These are phyloP conservation scores for Aradus depressus DNA, from an alignment of 2,888 invertebrate genomes.

Conservation along the genomic window DNA sequence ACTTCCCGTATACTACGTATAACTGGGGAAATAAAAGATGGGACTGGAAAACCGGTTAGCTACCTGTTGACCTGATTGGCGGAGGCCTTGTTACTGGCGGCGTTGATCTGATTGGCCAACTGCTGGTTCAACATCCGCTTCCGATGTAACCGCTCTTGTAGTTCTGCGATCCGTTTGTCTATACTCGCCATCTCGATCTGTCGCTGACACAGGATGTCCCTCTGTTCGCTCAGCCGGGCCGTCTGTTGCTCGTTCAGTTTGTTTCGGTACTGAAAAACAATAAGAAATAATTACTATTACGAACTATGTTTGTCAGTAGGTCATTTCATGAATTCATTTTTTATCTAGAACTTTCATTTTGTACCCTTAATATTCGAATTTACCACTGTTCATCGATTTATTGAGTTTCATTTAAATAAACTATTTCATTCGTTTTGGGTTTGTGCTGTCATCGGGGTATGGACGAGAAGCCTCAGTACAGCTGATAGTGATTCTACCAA, in stretches of 20 bases:
- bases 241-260: conserved; percentile 92
- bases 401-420: no score
- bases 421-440: no score
- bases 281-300: background rate
- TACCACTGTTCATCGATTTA: no score
- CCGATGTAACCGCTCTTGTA: conserved; percentile 80
- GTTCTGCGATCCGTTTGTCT: conserved; percentile 84
- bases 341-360: no score
- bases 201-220: conserved; percentile 73
- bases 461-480: no score
- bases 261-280: conserved; percentile 74
- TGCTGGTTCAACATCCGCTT: conserved; percentile 76
- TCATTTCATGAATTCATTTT: no score
- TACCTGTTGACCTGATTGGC: conserved; percentile 27
- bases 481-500: no score
- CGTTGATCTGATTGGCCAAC: conserved; percentile 50
- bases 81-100: conserved; percentile 33
- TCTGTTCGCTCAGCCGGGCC: conserved; percentile 76
- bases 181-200: conserved; percentile 87
- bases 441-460: no score
- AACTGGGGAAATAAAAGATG: no score
- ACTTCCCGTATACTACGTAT: no score
- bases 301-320: no score
- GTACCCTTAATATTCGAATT: no score
- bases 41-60: background rate